A percentile compares a stretch with the other conserved stretches of the same genome.
phyloP scores from a whole-genome alignment of 2,113 vertebrate species.

The Tychaedon coryphoeus region DNA sequence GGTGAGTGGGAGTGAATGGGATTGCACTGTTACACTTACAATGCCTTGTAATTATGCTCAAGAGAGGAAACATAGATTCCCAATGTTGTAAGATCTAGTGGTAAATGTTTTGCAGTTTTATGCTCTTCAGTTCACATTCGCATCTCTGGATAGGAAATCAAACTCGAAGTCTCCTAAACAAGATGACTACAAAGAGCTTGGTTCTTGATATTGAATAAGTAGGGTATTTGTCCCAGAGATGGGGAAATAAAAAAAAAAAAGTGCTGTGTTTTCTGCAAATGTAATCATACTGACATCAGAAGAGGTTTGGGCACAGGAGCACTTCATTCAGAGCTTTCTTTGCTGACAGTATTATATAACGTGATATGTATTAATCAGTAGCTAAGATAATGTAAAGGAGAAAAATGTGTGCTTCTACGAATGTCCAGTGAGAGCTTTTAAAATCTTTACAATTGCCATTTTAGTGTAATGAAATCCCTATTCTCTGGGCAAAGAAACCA shows the following conservation, averaged over 20 bases:
- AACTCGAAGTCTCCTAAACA: neutral
- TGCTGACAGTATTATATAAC: neutral
- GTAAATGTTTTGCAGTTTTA: neutral
- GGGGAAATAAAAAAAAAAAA: fast-evolving
- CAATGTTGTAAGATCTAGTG: fast-evolving
- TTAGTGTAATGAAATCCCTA: neutral
- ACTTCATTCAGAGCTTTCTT: neutral
- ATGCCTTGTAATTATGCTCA: fast-evolving
- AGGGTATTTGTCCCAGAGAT: neutral
- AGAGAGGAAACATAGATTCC: neutral
- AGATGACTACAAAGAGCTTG: neutral
- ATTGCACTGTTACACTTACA: neutral
- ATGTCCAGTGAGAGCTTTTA: neutral
- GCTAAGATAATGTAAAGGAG: neutral
- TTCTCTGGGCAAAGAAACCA: neutral
- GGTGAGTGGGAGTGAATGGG: neutral
- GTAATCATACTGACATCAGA: neutral
- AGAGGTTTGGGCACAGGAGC: neutral
- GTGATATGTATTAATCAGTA: neutral
- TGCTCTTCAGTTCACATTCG: fast-evolving
- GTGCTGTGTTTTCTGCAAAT: neutral
- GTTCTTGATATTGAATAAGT: neutral
- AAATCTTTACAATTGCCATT: neutral
- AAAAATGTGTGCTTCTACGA: neutral
- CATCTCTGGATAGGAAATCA: neutral